phyloP scores from a whole-genome alignment of 2,113 vertebrate species.

The Galbula dea region DNA sequence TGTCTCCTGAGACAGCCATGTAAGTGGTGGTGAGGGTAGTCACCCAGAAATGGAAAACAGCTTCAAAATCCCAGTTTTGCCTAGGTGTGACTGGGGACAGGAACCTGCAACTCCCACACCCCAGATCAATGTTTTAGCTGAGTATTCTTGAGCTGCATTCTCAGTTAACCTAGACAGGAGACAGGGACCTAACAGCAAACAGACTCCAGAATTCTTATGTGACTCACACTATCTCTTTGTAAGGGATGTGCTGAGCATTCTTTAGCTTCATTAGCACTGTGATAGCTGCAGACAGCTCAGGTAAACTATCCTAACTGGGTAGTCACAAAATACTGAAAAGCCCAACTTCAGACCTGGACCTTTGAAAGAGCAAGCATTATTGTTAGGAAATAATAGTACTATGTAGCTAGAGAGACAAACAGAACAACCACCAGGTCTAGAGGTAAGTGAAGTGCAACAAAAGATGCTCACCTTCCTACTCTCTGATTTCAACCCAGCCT shows the following conservation, averaged over 20 bases:
- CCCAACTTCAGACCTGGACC: background rate
- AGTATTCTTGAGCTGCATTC: background rate
- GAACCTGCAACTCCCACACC: background rate
- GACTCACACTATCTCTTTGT: background rate
- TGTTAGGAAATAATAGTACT: background rate
- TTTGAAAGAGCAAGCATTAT: background rate
- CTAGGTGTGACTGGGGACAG: background rate
- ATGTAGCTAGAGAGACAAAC: background rate
- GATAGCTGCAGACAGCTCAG: background rate
- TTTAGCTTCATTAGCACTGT: background rate
- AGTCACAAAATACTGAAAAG: background rate
- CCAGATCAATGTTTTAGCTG: background rate
- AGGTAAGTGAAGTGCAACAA: too few relatives aligned
- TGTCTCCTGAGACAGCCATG: background rate
- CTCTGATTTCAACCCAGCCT: constrained; percentile 60
- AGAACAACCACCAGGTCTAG: background rate
- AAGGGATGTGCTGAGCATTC: background rate
- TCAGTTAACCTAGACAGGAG: background rate
- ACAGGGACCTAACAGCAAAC: background rate
- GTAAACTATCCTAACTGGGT: background rate
- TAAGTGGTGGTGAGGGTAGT: background rate
- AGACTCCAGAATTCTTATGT: background rate
- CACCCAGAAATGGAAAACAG: background rate
- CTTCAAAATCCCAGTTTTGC: background rate
- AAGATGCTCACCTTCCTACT: constrained; percentile 68